Conservation (phyloP, 1,140 invertebrate genomes). For the Penaeus vannamei region DNA sequence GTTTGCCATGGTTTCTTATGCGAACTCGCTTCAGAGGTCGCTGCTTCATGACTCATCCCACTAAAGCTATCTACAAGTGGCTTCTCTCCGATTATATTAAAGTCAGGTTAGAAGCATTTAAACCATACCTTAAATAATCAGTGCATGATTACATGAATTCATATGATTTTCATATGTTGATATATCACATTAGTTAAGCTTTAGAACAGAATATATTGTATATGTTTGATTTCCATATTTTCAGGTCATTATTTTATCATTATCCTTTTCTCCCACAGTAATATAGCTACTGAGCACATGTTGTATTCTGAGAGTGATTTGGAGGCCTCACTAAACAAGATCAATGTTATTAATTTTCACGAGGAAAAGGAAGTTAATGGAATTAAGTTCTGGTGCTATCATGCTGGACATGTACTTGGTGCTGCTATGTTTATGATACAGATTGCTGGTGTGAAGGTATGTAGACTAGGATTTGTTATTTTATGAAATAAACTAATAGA, state of each 20-base stretch:
- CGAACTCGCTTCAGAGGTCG: constrained; percentile 98
- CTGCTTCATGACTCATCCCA: constrained; percentile 99
- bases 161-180: too few species aligned
- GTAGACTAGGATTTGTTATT: constrained; percentile 25
- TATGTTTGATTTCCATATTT: constrained; percentile 67
- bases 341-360: constrained; percentile 98
- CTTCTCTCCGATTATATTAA: constrained; percentile 99
- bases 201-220: too few species aligned
- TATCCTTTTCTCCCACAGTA: constrained; percentile 76
- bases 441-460: constrained; percentile 95
- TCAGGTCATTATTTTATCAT: background rate
- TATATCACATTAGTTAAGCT: too few species aligned
- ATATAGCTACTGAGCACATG: constrained; percentile 98
- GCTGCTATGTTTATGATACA: constrained; percentile 99
- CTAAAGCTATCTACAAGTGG: constrained; percentile 99
- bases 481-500: background rate
- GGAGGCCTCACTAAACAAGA: constrained; percentile 98
- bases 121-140: too few species aligned
- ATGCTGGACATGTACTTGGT: constrained; percentile 98
- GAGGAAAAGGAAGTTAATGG: constrained; percentile 98
- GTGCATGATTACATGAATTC: too few species aligned
- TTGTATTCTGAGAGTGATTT: constrained; percentile 97
- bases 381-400: constrained; percentile 98
- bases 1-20: constrained; percentile 96
- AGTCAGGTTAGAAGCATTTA: constrained; percentile 77